These are phyloP conservation scores for Drosophila maculinotata DNA, from an alignment of 2,888 invertebrate genomes.

Conservation along the genomic window DNA sequence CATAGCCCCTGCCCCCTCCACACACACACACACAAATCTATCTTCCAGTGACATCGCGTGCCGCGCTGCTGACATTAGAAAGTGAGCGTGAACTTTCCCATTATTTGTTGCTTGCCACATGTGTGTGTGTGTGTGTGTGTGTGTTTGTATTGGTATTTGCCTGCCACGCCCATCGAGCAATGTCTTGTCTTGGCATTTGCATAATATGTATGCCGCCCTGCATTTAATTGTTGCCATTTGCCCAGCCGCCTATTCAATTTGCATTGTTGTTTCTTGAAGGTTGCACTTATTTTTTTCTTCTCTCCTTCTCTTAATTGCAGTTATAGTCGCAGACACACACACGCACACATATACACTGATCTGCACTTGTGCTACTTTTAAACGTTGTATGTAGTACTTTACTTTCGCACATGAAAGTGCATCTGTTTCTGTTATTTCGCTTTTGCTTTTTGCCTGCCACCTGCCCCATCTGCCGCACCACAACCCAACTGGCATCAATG, in stretches of 20 bases:
- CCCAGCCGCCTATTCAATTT: conserved; percentile 52
- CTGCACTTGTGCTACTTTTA: conserved; percentile 61
- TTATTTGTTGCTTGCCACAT: conserved; percentile 25
- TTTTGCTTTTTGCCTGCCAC: conserved; percentile 27
- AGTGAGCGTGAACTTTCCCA: conserved; percentile 72
- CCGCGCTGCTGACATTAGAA: conserved; percentile 57
- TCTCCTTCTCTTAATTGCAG: conserved; percentile 29
- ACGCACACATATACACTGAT: conserved; percentile 5
- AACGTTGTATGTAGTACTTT: conserved; percentile 18
- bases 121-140: conserved; percentile 7
- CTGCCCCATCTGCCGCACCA: too few relatives aligned
- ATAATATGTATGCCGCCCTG: conserved; percentile 51
- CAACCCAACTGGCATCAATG: conserved; percentile 11
- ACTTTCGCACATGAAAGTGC: conserved; percentile 66
- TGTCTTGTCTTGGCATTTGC: conserved; percentile 43
- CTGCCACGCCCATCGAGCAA: conserved; percentile 31
- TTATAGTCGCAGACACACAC: conserved; percentile 1
- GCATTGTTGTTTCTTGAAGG: conserved; percentile 45
- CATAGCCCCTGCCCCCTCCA: background rate
- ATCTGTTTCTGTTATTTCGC: conserved; percentile 39
- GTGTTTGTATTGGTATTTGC: conserved; percentile 14
- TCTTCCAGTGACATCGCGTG: conserved; percentile 51
- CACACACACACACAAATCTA: conserved; percentile 1
- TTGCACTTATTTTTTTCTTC: conserved; percentile 37
- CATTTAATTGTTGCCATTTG: conserved; percentile 51